These are phyloP conservation scores for Stomorhina lunata DNA, from an alignment of 2,888 invertebrate species.

Conservation along the genomic window DNA sequence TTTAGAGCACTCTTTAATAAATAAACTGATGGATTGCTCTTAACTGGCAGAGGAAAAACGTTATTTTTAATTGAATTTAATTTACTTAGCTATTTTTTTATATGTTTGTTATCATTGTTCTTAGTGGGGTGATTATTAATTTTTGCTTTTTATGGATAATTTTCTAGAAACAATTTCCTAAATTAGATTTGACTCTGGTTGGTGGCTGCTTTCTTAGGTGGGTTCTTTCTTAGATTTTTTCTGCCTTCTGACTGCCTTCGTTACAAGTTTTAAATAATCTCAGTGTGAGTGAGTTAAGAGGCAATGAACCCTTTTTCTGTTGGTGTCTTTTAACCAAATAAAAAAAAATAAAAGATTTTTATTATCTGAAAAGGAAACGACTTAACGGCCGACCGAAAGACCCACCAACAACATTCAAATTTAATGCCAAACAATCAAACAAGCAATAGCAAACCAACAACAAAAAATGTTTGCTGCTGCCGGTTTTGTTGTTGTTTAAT, in stretches of 20 bases:
- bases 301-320: constrained; percentile 57
- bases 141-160: constrained; percentile 31
- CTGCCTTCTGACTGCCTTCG: neutral
- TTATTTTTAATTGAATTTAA: constrained; percentile 58
- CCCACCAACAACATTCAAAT: neutral
- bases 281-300: constrained; percentile 32
- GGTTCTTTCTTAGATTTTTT: too few species aligned
- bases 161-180: constrained; percentile 41
- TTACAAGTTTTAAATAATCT: constrained; percentile 18
- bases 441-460: neutral
- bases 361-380: constrained; percentile 45
- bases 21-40: too few species aligned
- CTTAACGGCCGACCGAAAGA: neutral
- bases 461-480: neutral
- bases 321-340: neutral
- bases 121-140: constrained; percentile 20
- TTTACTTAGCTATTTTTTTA: constrained; percentile 47
- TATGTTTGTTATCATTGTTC: too few species aligned
- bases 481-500: constrained; percentile 30
- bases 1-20: too few species aligned
- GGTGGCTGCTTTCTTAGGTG: too few species aligned
- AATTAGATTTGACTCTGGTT: constrained; percentile 29
- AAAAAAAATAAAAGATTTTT: constrained; percentile 45
- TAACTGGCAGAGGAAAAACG: constrained; percentile 46
- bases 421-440: constrained; percentile 5